These are phyloP conservation scores for Vultur gryphus DNA, from an alignment of 2,797 vertebrate genomes.

Conservation along the genomic window DNA sequence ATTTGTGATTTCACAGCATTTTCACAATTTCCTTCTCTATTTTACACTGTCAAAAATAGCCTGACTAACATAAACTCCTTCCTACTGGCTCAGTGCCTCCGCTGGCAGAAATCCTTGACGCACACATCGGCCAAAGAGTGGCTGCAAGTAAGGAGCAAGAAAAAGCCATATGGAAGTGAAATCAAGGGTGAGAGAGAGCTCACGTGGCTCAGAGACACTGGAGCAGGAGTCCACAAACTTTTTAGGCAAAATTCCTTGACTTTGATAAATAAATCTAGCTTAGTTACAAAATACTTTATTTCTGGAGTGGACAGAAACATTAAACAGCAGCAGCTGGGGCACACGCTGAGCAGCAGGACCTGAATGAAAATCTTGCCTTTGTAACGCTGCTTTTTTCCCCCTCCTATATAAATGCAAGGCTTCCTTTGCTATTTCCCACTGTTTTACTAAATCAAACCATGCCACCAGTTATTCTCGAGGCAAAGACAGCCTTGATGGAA, in stretches of 20 bases:
- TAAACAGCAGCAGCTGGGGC: not conserved
- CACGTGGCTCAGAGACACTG: not conserved
- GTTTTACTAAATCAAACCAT: not conserved
- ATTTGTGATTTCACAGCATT: not conserved
- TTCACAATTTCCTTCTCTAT: not conserved
- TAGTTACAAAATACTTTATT: not conserved
- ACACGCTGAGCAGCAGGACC: not conserved
- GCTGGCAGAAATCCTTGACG: not conserved
- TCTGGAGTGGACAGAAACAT: not conserved
- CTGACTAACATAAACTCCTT: not conserved
- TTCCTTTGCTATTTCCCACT: not conserved
- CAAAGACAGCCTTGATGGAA: not conserved
- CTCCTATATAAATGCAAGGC: not conserved
- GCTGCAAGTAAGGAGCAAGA: not conserved
- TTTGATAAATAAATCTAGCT: not conserved
- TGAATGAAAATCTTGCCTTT: not conserved
- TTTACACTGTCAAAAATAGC: not conserved
- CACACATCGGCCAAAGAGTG: not conserved
- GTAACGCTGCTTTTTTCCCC: not conserved
- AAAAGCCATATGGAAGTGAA: not conserved
- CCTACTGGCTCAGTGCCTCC: not conserved
- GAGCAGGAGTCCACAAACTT: not conserved
- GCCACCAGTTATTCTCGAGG: not conserved
- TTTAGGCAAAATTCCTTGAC: not conserved
- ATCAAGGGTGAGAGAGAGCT: not conserved